Percentiles rank a stretch among this genome's conserved stretches.
Evolutionary conservation across 2,888 invertebrate species (phyloP).

Genomic region (Limnephilus auricula): DNA sequence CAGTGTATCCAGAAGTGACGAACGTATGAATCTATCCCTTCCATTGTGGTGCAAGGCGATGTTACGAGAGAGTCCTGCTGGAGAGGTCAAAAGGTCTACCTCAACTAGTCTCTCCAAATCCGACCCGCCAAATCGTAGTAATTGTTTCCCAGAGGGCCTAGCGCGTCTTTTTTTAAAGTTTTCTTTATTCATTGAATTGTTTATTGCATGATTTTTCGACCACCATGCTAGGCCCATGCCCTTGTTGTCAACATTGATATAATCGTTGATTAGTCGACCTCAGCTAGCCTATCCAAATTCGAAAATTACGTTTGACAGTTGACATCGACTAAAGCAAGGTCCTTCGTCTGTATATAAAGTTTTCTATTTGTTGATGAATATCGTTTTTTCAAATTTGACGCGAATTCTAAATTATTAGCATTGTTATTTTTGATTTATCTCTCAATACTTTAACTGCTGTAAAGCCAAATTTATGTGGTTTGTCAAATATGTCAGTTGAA

Average conservation of each 20-base stretch:
- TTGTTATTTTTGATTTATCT: neutral
- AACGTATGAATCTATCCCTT: too few species aligned
- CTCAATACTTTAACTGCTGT: neutral
- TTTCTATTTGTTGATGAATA: neutral
- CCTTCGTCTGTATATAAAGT: neutral
- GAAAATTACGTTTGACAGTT: neutral
- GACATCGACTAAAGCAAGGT: neutral
- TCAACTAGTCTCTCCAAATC: too few species aligned
- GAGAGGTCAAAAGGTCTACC: too few species aligned
- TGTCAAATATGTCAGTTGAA: neutral
- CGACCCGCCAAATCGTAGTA: too few species aligned
- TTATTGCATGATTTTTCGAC: too few species aligned
- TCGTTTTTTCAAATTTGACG: neutral
- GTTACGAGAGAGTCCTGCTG: too few species aligned
- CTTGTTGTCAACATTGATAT: neutral
- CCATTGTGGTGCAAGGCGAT: too few species aligned
- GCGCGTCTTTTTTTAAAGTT: too few species aligned
- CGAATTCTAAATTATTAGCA: neutral
- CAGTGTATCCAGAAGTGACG: too few species aligned
- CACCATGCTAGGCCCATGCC: too few species aligned
- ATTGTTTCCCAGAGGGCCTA: neutral
- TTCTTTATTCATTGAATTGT: too few species aligned
- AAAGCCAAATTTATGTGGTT: neutral
- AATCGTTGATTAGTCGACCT: neutral
- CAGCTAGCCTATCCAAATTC: neutral